phyloP scores from a whole-genome alignment of 1,140 invertebrate species.

The Melipona quadrifasciata region DNA sequence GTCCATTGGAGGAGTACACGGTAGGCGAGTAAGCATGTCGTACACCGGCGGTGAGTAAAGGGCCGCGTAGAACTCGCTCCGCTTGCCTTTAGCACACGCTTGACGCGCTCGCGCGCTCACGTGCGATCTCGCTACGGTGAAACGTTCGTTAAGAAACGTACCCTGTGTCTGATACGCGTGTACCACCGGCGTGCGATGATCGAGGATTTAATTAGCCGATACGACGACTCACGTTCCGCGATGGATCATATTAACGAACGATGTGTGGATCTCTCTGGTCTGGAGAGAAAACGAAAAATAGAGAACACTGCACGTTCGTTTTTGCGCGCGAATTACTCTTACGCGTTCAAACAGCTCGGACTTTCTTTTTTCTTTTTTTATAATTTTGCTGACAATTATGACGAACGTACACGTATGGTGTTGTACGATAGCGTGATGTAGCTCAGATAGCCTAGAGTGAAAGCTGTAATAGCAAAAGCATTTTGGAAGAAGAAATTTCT shows the following conservation, averaged over 20 bases:
- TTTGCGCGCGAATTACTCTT: too few relatives aligned
- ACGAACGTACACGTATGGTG: too few relatives aligned
- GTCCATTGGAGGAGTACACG: slow-evolving; percentile 36
- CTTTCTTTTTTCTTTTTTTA: too few relatives aligned
- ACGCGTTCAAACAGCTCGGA: too few relatives aligned
- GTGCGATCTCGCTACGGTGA: background rate
- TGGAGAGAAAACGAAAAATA: background rate
- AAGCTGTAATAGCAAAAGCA: too few relatives aligned
- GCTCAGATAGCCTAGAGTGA: too few relatives aligned
- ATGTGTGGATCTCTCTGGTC: background rate
- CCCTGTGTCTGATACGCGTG: background rate
- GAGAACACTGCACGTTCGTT: background rate
- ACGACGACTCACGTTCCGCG: background rate
- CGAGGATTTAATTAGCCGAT: slow-evolving; percentile 7
- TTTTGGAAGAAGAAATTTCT: too few relatives aligned
- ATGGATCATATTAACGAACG: background rate
- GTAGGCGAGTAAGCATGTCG: slow-evolving; percentile 55
- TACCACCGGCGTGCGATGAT: background rate
- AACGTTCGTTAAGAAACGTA: background rate
- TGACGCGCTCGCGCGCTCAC: background rate
- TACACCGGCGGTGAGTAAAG: slow-evolving; percentile 51
- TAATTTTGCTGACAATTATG: too few relatives aligned
- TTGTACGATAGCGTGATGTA: too few relatives aligned
- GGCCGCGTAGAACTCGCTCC: slow-evolving; percentile 13
- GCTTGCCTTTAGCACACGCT: slow-evolving; percentile 10